Percentiles rank a stretch among this genome's conserved stretches.
These are phyloP conservation scores for Notamacropus eugenii DNA, from an alignment of 2,797 vertebrate species.

Conservation along the genomic window DNA sequence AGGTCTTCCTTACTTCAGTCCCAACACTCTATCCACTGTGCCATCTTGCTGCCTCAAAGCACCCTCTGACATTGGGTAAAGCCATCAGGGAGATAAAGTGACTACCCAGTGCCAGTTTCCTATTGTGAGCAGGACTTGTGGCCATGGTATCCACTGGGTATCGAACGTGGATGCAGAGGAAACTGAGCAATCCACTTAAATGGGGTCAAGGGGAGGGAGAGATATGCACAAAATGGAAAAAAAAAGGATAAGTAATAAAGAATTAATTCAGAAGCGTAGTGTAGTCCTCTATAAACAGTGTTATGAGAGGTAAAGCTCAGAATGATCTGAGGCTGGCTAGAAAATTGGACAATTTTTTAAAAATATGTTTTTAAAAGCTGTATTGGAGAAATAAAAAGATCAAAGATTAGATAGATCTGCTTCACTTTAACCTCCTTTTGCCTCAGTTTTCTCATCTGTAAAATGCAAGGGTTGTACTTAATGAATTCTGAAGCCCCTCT, in stretches of 20 bases:
- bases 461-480: too few species aligned
- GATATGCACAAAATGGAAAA: not conserved
- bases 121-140: not conserved
- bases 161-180: not conserved
- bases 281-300: not conserved
- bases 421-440: too few species aligned
- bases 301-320: not conserved
- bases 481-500: too few species aligned
- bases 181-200: not conserved
- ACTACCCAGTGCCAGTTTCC: not conserved
- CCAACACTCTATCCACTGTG: not conserved
- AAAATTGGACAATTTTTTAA: not conserved
- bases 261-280: not conserved
- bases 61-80: not conserved
- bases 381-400: not conserved
- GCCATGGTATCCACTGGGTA: not conserved
- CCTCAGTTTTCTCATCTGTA: too few species aligned
- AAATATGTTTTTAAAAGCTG: not conserved
- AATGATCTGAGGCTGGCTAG: not conserved
- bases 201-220: not conserved
- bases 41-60: not conserved
- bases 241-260: not conserved
- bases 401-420: not conserved
- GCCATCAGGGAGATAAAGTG: not conserved
- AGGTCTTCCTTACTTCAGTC: not conserved